phyloP scores from a whole-genome alignment of 1,140 invertebrate species.

The Hypothenemus hampei region DNA sequence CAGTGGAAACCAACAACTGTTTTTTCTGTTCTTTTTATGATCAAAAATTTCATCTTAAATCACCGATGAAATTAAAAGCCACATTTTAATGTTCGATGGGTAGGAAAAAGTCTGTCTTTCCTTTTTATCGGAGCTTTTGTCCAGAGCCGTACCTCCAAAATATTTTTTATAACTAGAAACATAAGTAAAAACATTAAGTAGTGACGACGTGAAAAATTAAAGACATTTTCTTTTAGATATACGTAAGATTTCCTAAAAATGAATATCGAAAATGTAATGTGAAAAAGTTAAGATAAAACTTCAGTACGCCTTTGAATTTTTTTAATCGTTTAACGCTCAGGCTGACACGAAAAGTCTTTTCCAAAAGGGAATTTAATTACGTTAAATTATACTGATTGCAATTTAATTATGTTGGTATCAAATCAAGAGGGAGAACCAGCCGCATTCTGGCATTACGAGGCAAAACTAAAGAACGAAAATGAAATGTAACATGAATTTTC shows the following conservation, averaged over 20 bases:
- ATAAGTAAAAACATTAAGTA: no score
- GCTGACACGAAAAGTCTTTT: conserved; percentile 28
- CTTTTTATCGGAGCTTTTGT: conserved; percentile 29
- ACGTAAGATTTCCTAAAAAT: no score
- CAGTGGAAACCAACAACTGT: conserved; percentile 18
- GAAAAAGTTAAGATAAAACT: no score
- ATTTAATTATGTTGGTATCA: conserved; percentile 52
- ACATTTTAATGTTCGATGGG: conserved; percentile 49
- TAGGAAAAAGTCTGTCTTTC: conserved; percentile 45
- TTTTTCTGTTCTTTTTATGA: conserved; percentile 45
- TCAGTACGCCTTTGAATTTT: conserved; percentile 7
- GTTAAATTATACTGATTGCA: conserved; percentile 53
- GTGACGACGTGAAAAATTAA: no score
- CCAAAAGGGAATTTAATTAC: conserved; percentile 53
- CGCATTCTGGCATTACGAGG: conserved; percentile 28
- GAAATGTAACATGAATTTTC: background rate
- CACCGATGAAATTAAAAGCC: conserved; percentile 50
- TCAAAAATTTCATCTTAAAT: conserved; percentile 48
- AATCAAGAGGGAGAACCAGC: conserved; percentile 26
- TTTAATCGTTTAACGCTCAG: conserved; percentile 17
- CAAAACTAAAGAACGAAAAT: conserved; percentile 40
- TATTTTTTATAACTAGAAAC: no score
- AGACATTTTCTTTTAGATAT: no score
- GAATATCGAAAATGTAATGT: background rate
- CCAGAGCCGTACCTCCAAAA: conserved; percentile 21